Base-by-base conservation (phyloP, 2,113 vertebrate genomes). In the Ophthalmolycus amberensis region DNA sequence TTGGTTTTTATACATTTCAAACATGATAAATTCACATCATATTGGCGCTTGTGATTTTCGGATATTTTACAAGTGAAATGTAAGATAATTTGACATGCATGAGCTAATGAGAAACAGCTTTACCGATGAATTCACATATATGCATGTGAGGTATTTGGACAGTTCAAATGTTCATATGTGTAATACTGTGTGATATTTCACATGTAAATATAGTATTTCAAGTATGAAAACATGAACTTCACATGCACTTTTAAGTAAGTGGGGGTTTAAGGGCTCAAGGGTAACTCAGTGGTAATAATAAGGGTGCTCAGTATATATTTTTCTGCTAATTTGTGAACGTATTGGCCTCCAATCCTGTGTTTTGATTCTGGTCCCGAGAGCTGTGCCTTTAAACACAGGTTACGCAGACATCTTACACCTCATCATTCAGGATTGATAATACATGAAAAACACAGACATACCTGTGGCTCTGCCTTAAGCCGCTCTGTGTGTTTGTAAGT, bases 401-500 rank as follows among this genome's bases (percentile, higher is more conserved):
- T 25, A 18, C 12, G 50, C 38, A 67, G 54, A 46, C 12, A 1
- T 46, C 3, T 52, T 25, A 72, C 27, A 25, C n/a, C 18, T 89
- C 80, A 68, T 16, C 48, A 34, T 48, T 75, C 59, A 78, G 42
- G 78, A 75, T 9, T 64, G 11, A 69, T 56, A 40, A 25, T 9
- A 18, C 71, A 74, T 80, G 22, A 40, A 58, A 68, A 82, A 89
- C 87, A 80, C 84, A 92, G 89, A 91, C 88, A 91, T 89, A 75
- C 88, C 86, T 90, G 87, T 60, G 83, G 89, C 40, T 71, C 58
- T 25, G 50, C 67, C 40, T 20, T 64, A 83, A 86, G 60, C 77
- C 10, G 2, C 34, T 42, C 70, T 18, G 58, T 77, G 66, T 44
- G 15, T 71, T 77, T 80, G 65, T 67, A 37, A 34, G 11, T 71